A percentile compares a stretch with the other conserved stretches of the same genome.
Conservation (phyloP, 2,113 vertebrate genomes). For the Festucalex cinctus region DNA sequence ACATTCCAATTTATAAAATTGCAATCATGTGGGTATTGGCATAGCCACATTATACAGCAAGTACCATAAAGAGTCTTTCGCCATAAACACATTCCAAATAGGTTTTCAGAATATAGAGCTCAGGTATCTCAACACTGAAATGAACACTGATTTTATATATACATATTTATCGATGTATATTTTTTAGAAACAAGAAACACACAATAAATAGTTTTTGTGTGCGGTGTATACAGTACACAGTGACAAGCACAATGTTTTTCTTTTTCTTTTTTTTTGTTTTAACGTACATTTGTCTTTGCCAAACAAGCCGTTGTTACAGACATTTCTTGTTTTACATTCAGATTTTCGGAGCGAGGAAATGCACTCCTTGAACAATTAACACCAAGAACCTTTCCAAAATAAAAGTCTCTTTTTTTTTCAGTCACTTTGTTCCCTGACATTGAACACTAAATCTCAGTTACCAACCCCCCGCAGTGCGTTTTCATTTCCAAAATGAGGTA, state of each 20-base stretch:
- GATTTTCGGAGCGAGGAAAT: constrained; percentile 42
- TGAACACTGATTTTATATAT: constrained; percentile 59
- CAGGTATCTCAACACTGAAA: constrained; percentile 54
- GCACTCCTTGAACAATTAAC: constrained; percentile 45
- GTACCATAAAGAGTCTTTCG: constrained; percentile 22
- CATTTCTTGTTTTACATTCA: constrained; percentile 73
- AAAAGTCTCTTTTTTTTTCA: constrained; percentile 28
- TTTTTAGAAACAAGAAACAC: constrained; percentile 49
- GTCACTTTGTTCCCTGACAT: constrained; percentile 21
- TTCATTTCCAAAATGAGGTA: constrained; percentile 63
- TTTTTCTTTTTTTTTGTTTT: constrained; percentile 28
- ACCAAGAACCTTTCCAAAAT: constrained; percentile 33
- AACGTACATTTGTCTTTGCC: constrained; percentile 35
- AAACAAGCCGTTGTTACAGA: constrained; percentile 63
- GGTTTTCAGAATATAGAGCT: constrained; percentile 45
- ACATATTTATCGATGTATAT: not conserved
- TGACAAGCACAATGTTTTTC: constrained; percentile 56
- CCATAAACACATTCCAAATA: constrained; percentile 40
- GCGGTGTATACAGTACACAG: constrained; percentile 53
- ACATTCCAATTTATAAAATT: constrained; percentile 60
- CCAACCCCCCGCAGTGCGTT: constrained; percentile 27
- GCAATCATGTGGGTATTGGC: constrained; percentile 52
- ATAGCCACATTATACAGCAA: constrained; percentile 44
- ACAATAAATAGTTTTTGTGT: constrained; percentile 62
- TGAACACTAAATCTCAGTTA: constrained; percentile 29